A percentile compares a stretch with the other conserved stretches of the same genome.
These are phyloP conservation scores for Dorcus hopei DNA, from an alignment of 2,888 invertebrate species.

Conservation along the genomic window DNA sequence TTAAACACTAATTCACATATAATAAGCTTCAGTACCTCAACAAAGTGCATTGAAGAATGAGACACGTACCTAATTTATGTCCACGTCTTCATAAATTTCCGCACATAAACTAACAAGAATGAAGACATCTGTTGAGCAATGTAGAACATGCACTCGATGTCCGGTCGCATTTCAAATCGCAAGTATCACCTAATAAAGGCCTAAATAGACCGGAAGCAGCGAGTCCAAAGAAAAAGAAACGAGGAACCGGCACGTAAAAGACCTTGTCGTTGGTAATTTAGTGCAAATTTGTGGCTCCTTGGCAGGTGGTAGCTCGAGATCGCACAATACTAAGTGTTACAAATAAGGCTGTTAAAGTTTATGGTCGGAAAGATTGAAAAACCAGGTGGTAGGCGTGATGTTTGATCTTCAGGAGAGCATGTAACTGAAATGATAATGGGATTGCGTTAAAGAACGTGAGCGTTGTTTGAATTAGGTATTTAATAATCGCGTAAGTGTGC, in stretches of 20 bases:
- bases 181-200: neutral
- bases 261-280: conserved; percentile 7
- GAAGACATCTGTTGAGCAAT: conserved; percentile 28
- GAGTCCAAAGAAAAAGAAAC: conserved; percentile 2
- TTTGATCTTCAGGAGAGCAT: conserved; percentile 23
- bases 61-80: neutral
- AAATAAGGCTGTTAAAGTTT: conserved; percentile 30
- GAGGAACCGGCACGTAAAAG: neutral
- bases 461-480: neutral
- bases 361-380: conserved; percentile 26
- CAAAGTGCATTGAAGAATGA: no score
- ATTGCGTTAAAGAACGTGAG: neutral
- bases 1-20: no score
- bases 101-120: conserved; percentile 19
- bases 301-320: conserved; percentile 29
- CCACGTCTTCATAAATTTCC: conserved; percentile 7
- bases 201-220: conserved; percentile 7
- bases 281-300: conserved; percentile 21
- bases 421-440: neutral
- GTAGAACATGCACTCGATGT: conserved; percentile 16
- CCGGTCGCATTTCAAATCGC: neutral
- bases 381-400: conserved; percentile 37
- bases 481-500: neutral
- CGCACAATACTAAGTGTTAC: conserved; percentile 24
- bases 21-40: no score